Evolutionary conservation across 2,888 invertebrate species (phyloP).

Genomic region (Gonocerus acuteangulatus): DNA sequence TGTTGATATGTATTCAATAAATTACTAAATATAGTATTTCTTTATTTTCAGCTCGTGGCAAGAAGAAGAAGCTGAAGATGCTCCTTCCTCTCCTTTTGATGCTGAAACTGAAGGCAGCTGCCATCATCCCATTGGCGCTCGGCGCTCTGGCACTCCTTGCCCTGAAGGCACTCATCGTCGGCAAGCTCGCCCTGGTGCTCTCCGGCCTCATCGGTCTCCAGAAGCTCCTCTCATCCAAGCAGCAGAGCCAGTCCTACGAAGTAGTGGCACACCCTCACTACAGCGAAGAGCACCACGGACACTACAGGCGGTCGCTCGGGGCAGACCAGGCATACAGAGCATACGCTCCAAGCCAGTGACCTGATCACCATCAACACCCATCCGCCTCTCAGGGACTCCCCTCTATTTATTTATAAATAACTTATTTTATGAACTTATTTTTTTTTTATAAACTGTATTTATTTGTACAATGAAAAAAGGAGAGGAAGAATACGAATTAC

Average conservation of each 20-base stretch:
- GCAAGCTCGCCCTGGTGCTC: constrained; percentile 72
- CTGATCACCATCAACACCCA: neutral
- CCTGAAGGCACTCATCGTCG: constrained; percentile 74
- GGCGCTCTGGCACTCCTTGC: constrained; percentile 70
- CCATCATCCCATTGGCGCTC: constrained; percentile 67
- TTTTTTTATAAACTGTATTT: too few relatives aligned
- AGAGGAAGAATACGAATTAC: too few relatives aligned
- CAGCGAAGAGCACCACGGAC: constrained; percentile 52
- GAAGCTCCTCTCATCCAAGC: constrained; percentile 65
- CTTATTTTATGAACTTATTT: too few relatives aligned
- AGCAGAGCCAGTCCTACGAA: constrained; percentile 65
- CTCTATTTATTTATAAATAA: too few relatives aligned
- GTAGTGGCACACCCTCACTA: constrained; percentile 56
- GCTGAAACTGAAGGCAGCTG: constrained; percentile 69
- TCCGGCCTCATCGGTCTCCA: constrained; percentile 70
- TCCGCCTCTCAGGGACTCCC: too few relatives aligned
- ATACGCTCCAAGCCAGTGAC: constrained; percentile 46
- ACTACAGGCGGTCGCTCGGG: constrained; percentile 54
- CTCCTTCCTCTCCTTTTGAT: constrained; percentile 66
- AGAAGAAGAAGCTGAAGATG: constrained; percentile 71
- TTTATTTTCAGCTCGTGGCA: constrained; percentile 59
- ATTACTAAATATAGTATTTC: too few relatives aligned
- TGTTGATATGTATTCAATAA: too few relatives aligned
- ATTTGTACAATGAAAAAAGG: too few relatives aligned
- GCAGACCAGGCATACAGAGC: constrained; percentile 67